Evolutionary conservation across 2,113 vertebrate species (phyloP).

Genomic region (Pollachius pollachius): DNA sequence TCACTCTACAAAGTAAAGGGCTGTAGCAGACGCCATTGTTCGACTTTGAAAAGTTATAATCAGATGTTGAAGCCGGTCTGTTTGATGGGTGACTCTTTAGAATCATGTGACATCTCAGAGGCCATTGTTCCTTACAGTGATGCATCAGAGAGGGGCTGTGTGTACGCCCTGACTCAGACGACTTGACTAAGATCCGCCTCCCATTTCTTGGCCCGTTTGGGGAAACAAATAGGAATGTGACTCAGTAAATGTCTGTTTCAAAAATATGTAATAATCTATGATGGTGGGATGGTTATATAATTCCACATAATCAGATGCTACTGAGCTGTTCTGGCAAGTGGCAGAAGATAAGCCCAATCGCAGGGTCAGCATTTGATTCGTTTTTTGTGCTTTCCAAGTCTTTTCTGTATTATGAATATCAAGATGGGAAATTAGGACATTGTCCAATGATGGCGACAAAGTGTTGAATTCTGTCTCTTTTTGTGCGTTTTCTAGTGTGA

Average conservation of each 20-base stretch:
- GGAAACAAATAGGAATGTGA: slow-evolving; percentile 17
- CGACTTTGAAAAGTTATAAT: too few relatives aligned
- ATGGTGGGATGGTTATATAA: slow-evolving; percentile 10
- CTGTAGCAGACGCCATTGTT: too few relatives aligned
- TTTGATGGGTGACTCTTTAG: not conserved
- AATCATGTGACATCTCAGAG: not conserved
- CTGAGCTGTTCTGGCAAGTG: not conserved
- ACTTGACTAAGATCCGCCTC: slow-evolving; percentile 38
- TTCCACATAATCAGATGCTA: slow-evolving; percentile 1
- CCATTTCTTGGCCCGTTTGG: slow-evolving; percentile 12
- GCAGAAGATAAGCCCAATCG: not conserved
- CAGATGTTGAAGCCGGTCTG: not conserved
- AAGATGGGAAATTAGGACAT: not conserved
- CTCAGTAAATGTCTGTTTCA: slow-evolving; percentile 17
- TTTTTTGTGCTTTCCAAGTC: not conserved
- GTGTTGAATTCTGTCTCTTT: too few relatives aligned
- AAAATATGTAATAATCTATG: slow-evolving; percentile 22
- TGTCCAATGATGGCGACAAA: too few relatives aligned
- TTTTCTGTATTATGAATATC: not conserved
- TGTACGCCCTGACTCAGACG: not conserved
- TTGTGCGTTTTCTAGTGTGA: too few relatives aligned
- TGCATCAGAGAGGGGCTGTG: slow-evolving; percentile 22
- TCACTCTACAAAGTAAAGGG: not conserved
- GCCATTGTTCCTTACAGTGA: slow-evolving; percentile 4
- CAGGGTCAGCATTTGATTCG: not conserved